phyloP scores from a whole-genome alignment of 2,113 vertebrate genomes.

The Nansenia antarctica region DNA sequence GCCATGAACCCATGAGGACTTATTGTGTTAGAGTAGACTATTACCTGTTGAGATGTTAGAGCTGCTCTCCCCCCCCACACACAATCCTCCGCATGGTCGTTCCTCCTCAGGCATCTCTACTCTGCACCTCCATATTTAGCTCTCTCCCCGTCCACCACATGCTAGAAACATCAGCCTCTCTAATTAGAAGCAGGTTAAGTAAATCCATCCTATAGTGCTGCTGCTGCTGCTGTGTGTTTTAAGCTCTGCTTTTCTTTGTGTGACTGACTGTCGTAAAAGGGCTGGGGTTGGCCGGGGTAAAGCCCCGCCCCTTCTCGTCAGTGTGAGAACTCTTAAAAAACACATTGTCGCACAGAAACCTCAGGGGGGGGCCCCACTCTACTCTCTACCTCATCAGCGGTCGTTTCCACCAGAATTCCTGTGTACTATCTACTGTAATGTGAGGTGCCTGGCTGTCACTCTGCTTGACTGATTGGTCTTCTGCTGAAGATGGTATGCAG shows the following conservation, averaged over 20 bases:
- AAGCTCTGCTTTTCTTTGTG: conserved; percentile 44
- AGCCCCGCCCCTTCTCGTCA: conserved; percentile 29
- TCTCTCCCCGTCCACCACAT: conserved; percentile 31
- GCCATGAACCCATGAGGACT: conserved; percentile 42
- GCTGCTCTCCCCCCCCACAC: conserved; percentile 19
- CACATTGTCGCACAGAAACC: conserved; percentile 37
- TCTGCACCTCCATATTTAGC: conserved; percentile 10
- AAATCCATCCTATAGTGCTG: conserved; percentile 26
- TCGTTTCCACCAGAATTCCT: conserved; percentile 31
- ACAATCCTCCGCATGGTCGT: conserved; percentile 31
- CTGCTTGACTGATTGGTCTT: conserved; percentile 45
- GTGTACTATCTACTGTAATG: conserved; percentile 35
- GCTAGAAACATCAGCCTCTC: conserved; percentile 52
- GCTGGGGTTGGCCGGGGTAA: conserved; percentile 18
- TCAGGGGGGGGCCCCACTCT: neutral
- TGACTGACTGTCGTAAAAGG: conserved; percentile 44
- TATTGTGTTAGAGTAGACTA: conserved; percentile 26
- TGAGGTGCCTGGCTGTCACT: conserved; percentile 25
- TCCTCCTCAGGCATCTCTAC: conserved; percentile 15
- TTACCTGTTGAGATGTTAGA: conserved; percentile 50
- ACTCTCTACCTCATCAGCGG: conserved; percentile 20
- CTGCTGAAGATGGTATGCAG: neutral
- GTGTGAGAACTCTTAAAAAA: conserved; percentile 36
- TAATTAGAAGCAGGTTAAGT: conserved; percentile 60
- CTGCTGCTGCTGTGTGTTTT: conserved; percentile 1